Evolutionary conservation across 2,888 invertebrate species (phyloP).

Genomic region (Zygogramma bicolorata): DNA sequence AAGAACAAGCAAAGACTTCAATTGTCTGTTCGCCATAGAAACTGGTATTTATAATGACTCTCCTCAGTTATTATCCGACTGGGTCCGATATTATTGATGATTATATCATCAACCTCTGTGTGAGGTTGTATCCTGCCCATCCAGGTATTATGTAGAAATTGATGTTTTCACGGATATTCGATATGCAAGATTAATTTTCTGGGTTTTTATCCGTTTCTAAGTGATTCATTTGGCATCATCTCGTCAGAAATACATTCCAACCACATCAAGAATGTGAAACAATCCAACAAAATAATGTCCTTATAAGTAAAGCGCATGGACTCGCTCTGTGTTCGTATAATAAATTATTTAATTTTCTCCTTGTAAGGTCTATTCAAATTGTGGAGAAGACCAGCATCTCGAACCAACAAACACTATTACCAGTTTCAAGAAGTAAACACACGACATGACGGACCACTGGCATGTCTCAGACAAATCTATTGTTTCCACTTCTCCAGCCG

Average conservation of each 20-base stretch:
- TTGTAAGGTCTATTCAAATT: constrained; percentile 48
- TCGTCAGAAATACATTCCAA: neutral
- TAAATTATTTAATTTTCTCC: constrained; percentile 49
- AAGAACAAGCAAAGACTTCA: no score
- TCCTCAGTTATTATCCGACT: no score
- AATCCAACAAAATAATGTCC: constrained; percentile 34
- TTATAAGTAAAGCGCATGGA: constrained; percentile 29
- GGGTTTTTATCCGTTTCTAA: no score
- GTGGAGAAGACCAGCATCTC: constrained; percentile 15
- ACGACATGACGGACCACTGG: constrained; percentile 60
- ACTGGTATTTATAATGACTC: no score
- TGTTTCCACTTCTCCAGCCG: constrained; percentile 62
- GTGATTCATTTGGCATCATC: neutral
- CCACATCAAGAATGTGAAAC: neutral
- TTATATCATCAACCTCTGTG: no score
- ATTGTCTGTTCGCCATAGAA: no score
- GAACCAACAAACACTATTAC: constrained; percentile 38
- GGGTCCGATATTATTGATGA: no score
- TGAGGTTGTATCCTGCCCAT: no score
- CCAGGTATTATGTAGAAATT: no score
- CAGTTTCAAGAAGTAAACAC: constrained; percentile 41
- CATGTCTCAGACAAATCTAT: constrained; percentile 65
- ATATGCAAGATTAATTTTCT: no score
- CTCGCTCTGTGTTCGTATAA: constrained; percentile 19
- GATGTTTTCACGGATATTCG: no score